Base-by-base conservation (phyloP, 2,797 vertebrate species). In the Hoplostethus atlanticus region DNA sequence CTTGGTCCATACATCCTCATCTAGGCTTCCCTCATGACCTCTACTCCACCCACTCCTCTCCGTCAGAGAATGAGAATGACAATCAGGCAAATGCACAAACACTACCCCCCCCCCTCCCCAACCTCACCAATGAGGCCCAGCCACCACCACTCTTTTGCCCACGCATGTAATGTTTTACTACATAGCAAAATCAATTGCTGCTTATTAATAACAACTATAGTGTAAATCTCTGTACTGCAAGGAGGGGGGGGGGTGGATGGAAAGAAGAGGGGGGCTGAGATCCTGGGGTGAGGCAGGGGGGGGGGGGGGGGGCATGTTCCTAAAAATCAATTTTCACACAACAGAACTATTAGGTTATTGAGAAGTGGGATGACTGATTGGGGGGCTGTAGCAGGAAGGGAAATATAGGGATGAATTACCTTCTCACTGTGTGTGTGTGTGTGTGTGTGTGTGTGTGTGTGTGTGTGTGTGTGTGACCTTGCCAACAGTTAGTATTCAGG, bases 321-420 rank as follows among this genome's bases (percentile, higher is more conserved):
- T 94, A 92, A 93, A 97, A 98, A 97, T 98, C 96, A 95, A 96
- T 98, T 96, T 96, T 98, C 96, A 97, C 96, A 97, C 96, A 96
- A 96, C 95, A 96, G 93, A 89, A 93, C 95, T 95, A 95, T 97
- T 96, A 95, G 91, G 88, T 96, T 95, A 95, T 95, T 94, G 94
- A 96, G 94, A 95, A 92, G 81, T 80, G 85, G 83, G 84, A 91
- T 94, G 94, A 96, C 83, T 79, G 92, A 95, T 93, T 84, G 85
- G 68, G 64, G 38, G 68, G 21, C 54, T 75, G 60, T 25, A 11
- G 13, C 60, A 62, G 59, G 52, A 67, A 70, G 44, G 53, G 36
- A 64, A 38, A 44, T 40, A 40, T 40, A 8, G 38, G 38, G 38
- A 40, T 40, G 38, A 40, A 40, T 40, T 40, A 8, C 38, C 38